Percentiles rank a stretch among this genome's conserved stretches.
Evolutionary conservation across 2,888 invertebrate species (phyloP).

Genomic region (Stramonita haemastoma): DNA sequence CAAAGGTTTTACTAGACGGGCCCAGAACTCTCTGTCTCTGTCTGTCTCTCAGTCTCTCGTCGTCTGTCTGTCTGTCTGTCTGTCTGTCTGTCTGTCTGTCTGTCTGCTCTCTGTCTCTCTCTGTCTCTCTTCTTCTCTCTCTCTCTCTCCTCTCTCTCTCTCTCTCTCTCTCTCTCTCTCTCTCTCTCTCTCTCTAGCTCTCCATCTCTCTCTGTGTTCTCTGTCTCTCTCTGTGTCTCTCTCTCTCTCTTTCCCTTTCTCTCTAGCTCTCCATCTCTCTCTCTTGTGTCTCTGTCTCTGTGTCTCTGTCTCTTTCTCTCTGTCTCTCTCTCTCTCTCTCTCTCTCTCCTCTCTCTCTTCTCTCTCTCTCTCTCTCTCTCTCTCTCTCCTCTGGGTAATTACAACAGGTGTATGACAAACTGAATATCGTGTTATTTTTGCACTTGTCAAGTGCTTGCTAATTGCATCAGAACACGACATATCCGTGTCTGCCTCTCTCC

Average conservation of each 20-base stretch:
- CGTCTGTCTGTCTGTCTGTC: constrained; percentile 34
- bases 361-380: not conserved
- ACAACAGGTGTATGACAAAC: not conserved
- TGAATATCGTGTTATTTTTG: not conserved
- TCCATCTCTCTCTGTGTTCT: not conserved
- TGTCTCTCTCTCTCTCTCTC: not conserved
- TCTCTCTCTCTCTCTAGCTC: not conserved
- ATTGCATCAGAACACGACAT: too few relatives aligned
- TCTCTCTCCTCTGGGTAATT: not conserved
- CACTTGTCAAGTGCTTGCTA: too few relatives aligned
- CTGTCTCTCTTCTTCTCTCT: constrained; percentile 40
- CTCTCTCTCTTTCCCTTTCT: not conserved
- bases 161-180: constrained; percentile 15
- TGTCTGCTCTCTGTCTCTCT: constrained; percentile 23
- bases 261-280: not conserved
- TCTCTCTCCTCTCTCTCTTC: not conserved
- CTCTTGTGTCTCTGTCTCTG: not conserved
- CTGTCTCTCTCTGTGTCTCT: not conserved
- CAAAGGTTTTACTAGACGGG: too few relatives aligned
- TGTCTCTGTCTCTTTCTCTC: not conserved
- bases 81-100: constrained; percentile 8
- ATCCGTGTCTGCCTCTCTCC: not conserved
- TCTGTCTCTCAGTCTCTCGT: constrained; percentile 38
- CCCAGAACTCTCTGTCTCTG: not conserved
- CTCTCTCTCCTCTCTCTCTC: constrained; percentile 27